phyloP scores from a whole-genome alignment of 2,888 invertebrate genomes.

The Oligia latruncula region DNA sequence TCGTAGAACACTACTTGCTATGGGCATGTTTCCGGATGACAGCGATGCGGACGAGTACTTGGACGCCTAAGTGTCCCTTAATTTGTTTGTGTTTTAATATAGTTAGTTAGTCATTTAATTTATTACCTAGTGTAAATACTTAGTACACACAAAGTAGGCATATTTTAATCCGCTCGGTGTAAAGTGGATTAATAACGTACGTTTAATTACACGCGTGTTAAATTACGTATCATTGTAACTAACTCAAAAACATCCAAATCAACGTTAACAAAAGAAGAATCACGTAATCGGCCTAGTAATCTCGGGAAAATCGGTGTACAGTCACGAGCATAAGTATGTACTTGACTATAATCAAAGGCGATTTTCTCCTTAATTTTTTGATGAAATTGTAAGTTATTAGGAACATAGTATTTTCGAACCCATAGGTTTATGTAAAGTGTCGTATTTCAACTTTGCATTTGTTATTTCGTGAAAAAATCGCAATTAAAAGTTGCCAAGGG shows the following conservation, averaged over 20 bases:
- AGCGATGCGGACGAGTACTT: background rate
- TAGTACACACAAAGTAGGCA: background rate
- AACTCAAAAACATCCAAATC: background rate
- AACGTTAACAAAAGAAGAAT: background rate
- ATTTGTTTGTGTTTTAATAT: background rate
- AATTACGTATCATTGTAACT: background rate
- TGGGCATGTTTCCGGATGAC: background rate
- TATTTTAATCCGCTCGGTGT: too few relatives aligned
- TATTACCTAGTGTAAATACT: background rate
- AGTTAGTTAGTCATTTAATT: background rate
- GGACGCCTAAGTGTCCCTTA: background rate
- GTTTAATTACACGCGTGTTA: too few relatives aligned
- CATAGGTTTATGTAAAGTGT: too few relatives aligned
- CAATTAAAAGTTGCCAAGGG: too few relatives aligned
- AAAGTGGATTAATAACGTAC: background rate
- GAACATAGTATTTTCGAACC: too few relatives aligned
- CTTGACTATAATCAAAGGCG: too few relatives aligned
- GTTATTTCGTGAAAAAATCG: too few relatives aligned
- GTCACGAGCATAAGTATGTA: too few relatives aligned
- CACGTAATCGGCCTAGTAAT: background rate
- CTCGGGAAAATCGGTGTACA: background rate
- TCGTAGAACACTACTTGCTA: too few relatives aligned
- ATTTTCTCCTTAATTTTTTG: too few relatives aligned
- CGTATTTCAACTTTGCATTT: too few relatives aligned
- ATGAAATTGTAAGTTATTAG: too few relatives aligned